Evolutionary conservation across 2,797 vertebrate genomes (phyloP).

Genomic region (Ptychadena robeensis): DNA sequence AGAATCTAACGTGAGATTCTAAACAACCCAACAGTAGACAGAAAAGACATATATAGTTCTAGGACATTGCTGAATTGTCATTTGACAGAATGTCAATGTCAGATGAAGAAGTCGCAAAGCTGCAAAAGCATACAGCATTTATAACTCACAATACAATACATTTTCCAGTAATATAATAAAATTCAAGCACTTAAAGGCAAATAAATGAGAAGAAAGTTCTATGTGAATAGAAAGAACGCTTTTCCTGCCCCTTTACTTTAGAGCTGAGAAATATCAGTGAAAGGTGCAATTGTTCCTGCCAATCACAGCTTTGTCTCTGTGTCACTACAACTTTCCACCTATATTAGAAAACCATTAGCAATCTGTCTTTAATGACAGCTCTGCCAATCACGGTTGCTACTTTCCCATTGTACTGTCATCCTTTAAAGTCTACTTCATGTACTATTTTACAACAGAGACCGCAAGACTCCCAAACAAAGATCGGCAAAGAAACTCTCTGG

Average conservation of each 20-base stretch:
- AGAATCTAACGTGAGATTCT: not conserved
- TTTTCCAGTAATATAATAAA: conserved; percentile 61
- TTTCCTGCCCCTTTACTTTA: conserved; percentile 57
- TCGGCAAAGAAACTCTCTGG: not conserved
- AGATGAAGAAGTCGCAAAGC: conserved; percentile 59
- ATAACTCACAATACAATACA: conserved; percentile 55
- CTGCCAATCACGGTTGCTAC: conserved; percentile 26
- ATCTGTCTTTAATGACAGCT: conserved; percentile 59
- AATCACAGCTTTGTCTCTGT: conserved; percentile 68
- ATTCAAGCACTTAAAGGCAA: conserved; percentile 49
- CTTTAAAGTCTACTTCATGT: conserved; percentile 44
- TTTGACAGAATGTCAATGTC: conserved; percentile 41
- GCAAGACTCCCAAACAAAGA: conserved; percentile 3
- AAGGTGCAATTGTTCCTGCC: conserved; percentile 67
- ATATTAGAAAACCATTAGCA: conserved; percentile 67
- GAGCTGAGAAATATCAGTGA: conserved; percentile 63
- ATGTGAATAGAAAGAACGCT: conserved; percentile 59
- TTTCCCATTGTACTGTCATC: conserved; percentile 26
- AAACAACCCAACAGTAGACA: not conserved
- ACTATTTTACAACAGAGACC: conserved; percentile 56
- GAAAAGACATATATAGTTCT: conserved; percentile 39
- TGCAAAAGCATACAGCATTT: conserved; percentile 64
- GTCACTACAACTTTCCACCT: conserved; percentile 66
- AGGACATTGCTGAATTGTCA: conserved; percentile 35
- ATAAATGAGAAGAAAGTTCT: conserved; percentile 41